These are phyloP conservation scores for Philypnodon macrostomus DNA, from an alignment of 2,797 vertebrate species.

Conservation along the genomic window DNA sequence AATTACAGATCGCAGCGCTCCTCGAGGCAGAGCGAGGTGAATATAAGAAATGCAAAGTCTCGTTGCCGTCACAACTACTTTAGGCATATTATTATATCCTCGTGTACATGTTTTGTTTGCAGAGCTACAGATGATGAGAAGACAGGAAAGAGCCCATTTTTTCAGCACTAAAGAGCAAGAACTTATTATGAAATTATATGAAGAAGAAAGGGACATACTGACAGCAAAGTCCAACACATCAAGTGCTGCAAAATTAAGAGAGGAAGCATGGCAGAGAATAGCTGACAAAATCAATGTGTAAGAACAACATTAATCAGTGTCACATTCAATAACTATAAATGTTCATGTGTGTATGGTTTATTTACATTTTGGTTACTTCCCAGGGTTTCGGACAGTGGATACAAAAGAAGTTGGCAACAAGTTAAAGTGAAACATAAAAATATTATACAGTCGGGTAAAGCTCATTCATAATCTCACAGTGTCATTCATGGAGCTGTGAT, in stretches of 20 bases:
- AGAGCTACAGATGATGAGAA: slow-evolving; percentile 53
- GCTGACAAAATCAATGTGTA: slow-evolving; percentile 65
- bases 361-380: neutral
- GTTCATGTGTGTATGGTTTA: neutral
- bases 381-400: slow-evolving; percentile 67
- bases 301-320: slow-evolving; percentile 9
- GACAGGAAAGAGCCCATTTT: slow-evolving; percentile 63
- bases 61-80: too few relatives aligned
- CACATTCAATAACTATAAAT: neutral
- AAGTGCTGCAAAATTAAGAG: slow-evolving; percentile 61
- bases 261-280: slow-evolving; percentile 73
- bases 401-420: slow-evolving; percentile 69
- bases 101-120: neutral
- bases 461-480: neutral
- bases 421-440: slow-evolving; percentile 74
- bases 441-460: slow-evolving; percentile 65
- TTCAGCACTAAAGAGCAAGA: slow-evolving; percentile 71
- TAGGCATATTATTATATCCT: neutral
- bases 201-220: slow-evolving; percentile 57
- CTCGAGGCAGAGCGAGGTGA: slow-evolving; percentile 55
- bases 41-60: too few relatives aligned
- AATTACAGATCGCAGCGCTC: slow-evolving; percentile 25
- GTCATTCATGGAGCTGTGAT: too few relatives aligned
- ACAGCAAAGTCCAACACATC: slow-evolving; percentile 70
- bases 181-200: slow-evolving; percentile 63